Evolutionary conservation across 2,888 invertebrate genomes (phyloP), one percentile per base, ranked within the genome.

Genomic region (Nymphalis c-album): DNA sequence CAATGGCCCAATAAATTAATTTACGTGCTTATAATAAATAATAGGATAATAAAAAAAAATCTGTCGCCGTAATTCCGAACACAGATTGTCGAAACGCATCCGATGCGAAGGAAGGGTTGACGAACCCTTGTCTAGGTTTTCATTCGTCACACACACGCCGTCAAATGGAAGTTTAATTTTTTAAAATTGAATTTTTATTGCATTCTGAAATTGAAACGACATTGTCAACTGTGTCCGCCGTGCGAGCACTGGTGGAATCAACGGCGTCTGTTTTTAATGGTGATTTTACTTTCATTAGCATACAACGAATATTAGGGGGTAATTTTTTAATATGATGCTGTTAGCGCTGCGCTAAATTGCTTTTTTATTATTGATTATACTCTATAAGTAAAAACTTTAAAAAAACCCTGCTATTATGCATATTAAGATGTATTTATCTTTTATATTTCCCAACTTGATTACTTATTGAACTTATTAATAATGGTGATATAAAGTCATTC

Each of bases 71-170:
- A 86, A 90, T 86, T 90, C 88, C 82, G 82, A 84, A 86, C 89
- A 89, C 90, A 90, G 91, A 90, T 90, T 91, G 90, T 86, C 82
- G 84, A 83, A 80, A 85, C 87, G 74, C 58, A 35, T 17, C 40
- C 48, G 75, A 86, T 13, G 40, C 13, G 13, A 40, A 40, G 40
- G 86, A 86, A 66, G 86, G 90, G 88, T 87, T 85, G 85, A 80
- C 80, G 83, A 84, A 81, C 87, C 90, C 85, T 82, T 82, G 80
- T 80, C 80, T 81, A 80, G 80, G 81, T 82, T 84, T 82, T 78
- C 82, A 88, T 91, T 91, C 86, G 91, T 90, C 90, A 91, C 91
- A 89, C 91, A 90, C 85, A 79, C 88, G 88, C 78, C 82, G 88
- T 83, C 87, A 87, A 89, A 89, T 88, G 83, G 85, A 83, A 86